phyloP scores from a whole-genome alignment of 1,140 invertebrate species.

The Zaprionus gabonicus region DNA sequence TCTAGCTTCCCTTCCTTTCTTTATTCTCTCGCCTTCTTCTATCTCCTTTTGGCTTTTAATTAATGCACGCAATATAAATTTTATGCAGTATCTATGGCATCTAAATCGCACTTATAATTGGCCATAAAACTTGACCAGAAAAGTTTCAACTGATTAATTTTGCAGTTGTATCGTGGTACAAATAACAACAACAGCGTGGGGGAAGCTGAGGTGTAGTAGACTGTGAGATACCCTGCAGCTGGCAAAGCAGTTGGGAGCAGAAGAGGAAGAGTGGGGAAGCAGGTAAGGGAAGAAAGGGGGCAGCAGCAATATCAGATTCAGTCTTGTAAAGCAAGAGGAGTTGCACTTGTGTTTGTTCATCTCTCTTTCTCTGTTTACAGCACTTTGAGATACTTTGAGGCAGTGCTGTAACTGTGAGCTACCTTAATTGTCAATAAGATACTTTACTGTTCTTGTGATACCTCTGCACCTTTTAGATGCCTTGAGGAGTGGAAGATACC shows the following conservation, averaged over 20 bases:
- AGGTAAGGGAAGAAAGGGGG: background rate
- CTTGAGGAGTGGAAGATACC: background rate
- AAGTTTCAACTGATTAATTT: conserved; percentile 61
- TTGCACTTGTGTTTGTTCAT: background rate
- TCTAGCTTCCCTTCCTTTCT: background rate
- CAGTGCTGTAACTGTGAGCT: background rate
- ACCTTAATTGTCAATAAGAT: background rate
- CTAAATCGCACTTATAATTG: conserved; percentile 42
- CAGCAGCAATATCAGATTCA: background rate
- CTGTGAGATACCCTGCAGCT: background rate
- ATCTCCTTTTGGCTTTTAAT: conserved; percentile 20
- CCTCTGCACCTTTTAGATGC: background rate
- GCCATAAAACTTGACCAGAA: conserved; percentile 59
- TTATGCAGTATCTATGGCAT: conserved; percentile 13
- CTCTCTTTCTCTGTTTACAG: background rate
- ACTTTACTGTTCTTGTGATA: background rate
- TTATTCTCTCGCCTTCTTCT: background rate
- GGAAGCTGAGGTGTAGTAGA: background rate
- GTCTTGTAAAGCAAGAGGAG: too few relatives aligned
- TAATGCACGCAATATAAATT: conserved; percentile 28
- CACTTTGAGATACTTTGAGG: background rate
- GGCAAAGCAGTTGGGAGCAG: background rate
- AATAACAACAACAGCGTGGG: background rate
- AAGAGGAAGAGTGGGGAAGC: too few relatives aligned
- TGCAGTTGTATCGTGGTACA: background rate